These are phyloP conservation scores for Hydrocynus forskahlii DNA, from an alignment of 2,797 vertebrate species.

Conservation along the genomic window DNA sequence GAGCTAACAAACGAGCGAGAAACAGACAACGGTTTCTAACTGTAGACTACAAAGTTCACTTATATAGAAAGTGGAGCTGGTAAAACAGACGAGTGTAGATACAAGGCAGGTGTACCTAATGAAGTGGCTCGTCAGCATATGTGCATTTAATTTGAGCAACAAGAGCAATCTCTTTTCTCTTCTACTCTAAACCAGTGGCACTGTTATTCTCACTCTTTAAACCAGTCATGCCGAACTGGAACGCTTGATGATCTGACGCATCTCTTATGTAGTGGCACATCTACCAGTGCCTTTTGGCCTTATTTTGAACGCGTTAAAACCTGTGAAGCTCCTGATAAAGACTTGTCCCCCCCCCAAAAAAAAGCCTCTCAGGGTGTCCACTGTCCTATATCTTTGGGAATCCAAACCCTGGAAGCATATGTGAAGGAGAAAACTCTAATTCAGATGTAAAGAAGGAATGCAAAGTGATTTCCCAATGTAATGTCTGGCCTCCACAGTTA, in stretches of 20 bases:
- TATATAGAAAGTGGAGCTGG: too few relatives aligned
- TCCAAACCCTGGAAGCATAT: slow-evolving; percentile 11
- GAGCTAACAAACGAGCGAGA: too few relatives aligned
- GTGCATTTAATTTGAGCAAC: slow-evolving; percentile 15
- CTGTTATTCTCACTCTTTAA: background rate
- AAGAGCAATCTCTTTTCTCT: background rate
- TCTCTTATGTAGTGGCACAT: background rate
- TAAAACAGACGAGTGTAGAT: too few relatives aligned
- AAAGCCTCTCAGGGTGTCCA: background rate
- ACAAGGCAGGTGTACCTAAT: too few relatives aligned
- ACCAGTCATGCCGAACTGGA: background rate
- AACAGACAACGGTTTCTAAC: too few relatives aligned
- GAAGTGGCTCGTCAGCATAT: background rate
- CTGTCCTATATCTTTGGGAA: slow-evolving; percentile 5
- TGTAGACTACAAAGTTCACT: too few relatives aligned
- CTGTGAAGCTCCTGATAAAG: slow-evolving; percentile 10
- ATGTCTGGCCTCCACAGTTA: slow-evolving; percentile 5
- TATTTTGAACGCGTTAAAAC: background rate
- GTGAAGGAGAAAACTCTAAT: background rate
- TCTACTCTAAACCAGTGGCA: background rate
- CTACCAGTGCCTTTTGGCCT: background rate
- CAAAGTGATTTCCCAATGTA: slow-evolving; percentile 22
- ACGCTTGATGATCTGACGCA: slow-evolving; percentile 5
- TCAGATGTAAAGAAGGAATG: slow-evolving; percentile 35
- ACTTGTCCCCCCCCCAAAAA: background rate